Conservation (phyloP, 2,113 vertebrate species). For the Promerops cafer region DNA sequence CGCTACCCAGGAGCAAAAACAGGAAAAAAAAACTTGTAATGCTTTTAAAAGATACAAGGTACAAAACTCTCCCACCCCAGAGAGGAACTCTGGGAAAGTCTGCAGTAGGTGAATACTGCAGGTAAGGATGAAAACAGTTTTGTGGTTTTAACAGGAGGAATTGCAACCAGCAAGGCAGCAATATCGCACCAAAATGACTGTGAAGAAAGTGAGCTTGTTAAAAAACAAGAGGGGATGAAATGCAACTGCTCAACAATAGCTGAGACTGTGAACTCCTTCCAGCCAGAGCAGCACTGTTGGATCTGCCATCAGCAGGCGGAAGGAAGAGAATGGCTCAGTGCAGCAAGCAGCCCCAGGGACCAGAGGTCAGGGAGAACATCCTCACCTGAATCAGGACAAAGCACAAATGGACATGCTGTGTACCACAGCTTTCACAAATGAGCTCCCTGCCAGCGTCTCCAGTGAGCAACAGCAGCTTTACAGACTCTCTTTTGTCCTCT, state of each 20-base stretch:
- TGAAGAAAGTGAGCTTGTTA: neutral
- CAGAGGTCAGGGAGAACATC: neutral
- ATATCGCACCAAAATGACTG: neutral
- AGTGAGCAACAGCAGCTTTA: conserved; percentile 76
- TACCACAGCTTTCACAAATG: conserved; percentile 84
- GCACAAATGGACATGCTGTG: neutral
- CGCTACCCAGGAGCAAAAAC: neutral
- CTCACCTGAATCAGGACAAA: neutral
- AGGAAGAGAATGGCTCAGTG: neutral
- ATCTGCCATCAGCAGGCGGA: neutral
- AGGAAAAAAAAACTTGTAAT: neutral
- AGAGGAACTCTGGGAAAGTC: neutral
- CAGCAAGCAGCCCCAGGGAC: neutral
- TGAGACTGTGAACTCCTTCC: neutral
- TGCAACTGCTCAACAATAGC: neutral
- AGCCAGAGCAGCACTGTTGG: neutral
- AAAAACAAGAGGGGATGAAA: neutral
- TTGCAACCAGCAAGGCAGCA: neutral
- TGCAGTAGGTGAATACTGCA: neutral
- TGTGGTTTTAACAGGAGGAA: neutral
- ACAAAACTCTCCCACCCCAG: neutral
- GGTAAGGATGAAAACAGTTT: neutral
- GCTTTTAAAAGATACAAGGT: neutral
- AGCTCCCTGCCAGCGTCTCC: conserved; percentile 77
- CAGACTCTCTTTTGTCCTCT: conserved; percentile 73